These are phyloP conservation scores for Hypolimnas misippus DNA, from an alignment of 2,888 invertebrate genomes.

Conservation along the genomic window DNA sequence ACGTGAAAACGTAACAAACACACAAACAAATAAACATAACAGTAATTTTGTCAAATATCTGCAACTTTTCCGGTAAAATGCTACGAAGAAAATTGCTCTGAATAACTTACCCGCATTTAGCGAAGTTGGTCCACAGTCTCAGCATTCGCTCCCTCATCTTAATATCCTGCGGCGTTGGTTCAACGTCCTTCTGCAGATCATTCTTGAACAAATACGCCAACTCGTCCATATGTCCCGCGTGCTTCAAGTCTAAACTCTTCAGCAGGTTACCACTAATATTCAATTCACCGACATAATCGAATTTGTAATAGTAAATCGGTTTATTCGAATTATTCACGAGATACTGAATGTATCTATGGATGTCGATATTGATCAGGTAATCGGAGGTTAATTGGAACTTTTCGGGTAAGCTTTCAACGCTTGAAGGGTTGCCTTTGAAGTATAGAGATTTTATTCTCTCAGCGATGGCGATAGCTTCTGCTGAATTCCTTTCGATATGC, in stretches of 20 bases:
- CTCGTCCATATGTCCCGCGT: conserved; percentile 69
- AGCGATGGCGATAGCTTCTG: conserved; percentile 58
- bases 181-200: conserved; percentile 59
- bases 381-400: conserved; percentile 68
- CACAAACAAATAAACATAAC: too few species aligned
- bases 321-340: conserved; percentile 64
- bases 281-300: conserved; percentile 71
- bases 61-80: too few species aligned
- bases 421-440: conserved; percentile 58
- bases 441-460: conserved; percentile 64
- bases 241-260: conserved; percentile 50
- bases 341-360: conserved; percentile 67
- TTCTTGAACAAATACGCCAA: conserved; percentile 71
- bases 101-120: conserved; percentile 75
- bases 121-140: conserved; percentile 77
- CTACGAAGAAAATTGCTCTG: too few species aligned
- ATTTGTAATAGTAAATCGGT: conserved; percentile 72
- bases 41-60: too few species aligned
- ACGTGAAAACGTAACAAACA: too few species aligned
- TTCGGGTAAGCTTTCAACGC: conserved; percentile 57
- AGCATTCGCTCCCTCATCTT: conserved; percentile 74
- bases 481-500: conserved; percentile 60
- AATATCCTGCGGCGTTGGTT: conserved; percentile 63
- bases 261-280: conserved; percentile 56
- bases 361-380: conserved; percentile 57